Conservation (phyloP, 2,888 invertebrate genomes). For the Osedax frankpressi region DNA sequence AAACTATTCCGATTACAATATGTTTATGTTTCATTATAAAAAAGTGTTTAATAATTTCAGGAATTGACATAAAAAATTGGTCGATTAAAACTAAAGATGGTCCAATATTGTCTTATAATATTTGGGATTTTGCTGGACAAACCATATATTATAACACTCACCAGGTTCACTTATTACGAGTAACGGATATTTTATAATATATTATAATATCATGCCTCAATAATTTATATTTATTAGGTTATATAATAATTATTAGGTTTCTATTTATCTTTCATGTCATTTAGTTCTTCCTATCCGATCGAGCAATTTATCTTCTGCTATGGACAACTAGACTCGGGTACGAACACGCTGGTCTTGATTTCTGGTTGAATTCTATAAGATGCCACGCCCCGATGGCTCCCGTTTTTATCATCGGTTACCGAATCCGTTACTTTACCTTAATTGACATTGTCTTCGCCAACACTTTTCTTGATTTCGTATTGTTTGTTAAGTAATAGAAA, state of each 20-base stretch:
- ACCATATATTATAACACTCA: conserved; percentile 46
- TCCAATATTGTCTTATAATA: conserved; percentile 26
- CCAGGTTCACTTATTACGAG: too few relatives aligned
- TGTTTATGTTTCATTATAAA: too few relatives aligned
- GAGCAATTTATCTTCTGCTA: conserved; percentile 40
- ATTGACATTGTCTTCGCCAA: too few relatives aligned
- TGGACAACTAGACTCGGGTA: conserved; percentile 43
- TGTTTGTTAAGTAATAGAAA: neutral
- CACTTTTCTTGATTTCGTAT: neutral
- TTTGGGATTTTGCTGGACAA: conserved; percentile 46
- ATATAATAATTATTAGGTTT: too few relatives aligned
- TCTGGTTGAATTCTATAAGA: conserved; percentile 43
- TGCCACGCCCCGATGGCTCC: conserved; percentile 44
- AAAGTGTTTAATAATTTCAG: too few relatives aligned
- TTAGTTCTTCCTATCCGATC: conserved; percentile 41
- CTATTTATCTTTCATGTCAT: too few relatives aligned
- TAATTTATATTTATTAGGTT: too few relatives aligned
- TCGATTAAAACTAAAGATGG: conserved; percentile 24
- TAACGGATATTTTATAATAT: too few relatives aligned
- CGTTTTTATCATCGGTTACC: conserved; percentile 42
- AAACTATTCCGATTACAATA: too few relatives aligned
- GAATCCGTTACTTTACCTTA: too few relatives aligned
- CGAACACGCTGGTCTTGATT: conserved; percentile 44
- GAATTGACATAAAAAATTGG: conserved; percentile 45
- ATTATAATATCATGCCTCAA: too few relatives aligned